Evolutionary conservation across 2,888 invertebrate species (phyloP).

Genomic region (Pasiphila rectangulata): DNA sequence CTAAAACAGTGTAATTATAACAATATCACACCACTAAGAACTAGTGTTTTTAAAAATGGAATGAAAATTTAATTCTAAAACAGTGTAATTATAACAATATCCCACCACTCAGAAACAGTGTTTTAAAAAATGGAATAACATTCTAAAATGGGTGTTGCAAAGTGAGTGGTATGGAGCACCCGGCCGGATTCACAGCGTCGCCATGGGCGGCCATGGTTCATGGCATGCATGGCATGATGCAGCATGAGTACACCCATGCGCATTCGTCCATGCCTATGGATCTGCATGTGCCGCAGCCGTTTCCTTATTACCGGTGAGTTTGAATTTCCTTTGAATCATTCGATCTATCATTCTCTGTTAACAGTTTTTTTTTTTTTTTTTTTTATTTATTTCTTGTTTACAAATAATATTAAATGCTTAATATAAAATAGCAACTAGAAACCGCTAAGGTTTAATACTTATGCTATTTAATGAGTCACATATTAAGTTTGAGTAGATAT

Average conservation of each 20-base stretch:
- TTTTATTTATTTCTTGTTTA: too few relatives aligned
- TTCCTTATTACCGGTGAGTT: slow-evolving; percentile 93
- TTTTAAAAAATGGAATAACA: slow-evolving; percentile 15
- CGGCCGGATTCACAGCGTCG: slow-evolving; percentile 87
- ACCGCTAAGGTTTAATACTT: too few relatives aligned
- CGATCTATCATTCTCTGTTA: too few relatives aligned
- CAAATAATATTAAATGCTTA: too few relatives aligned
- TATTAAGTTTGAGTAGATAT: too few relatives aligned
- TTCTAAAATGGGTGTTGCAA: slow-evolving; percentile 30
- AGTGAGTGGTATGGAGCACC: slow-evolving; percentile 85
- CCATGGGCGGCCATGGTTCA: slow-evolving; percentile 90
- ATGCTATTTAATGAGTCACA: too few relatives aligned
- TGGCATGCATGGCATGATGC: slow-evolving; percentile 83
- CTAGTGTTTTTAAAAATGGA: slow-evolving; percentile 26
- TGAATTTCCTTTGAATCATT: too few relatives aligned
- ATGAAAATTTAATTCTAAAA: too few relatives aligned
- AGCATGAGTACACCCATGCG: slow-evolving; percentile 82
- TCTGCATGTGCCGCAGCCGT: slow-evolving; percentile 94
- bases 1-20: too few relatives aligned
- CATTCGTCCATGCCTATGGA: slow-evolving; percentile 89
- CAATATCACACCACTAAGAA: not conserved
- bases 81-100: too few relatives aligned
- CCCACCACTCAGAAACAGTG: slow-evolving; percentile 8
- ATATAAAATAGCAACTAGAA: too few relatives aligned
- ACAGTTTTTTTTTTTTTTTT: too few relatives aligned